Base-by-base conservation (phyloP, 2,888 invertebrate species). In the Odontothrips loti region DNA sequence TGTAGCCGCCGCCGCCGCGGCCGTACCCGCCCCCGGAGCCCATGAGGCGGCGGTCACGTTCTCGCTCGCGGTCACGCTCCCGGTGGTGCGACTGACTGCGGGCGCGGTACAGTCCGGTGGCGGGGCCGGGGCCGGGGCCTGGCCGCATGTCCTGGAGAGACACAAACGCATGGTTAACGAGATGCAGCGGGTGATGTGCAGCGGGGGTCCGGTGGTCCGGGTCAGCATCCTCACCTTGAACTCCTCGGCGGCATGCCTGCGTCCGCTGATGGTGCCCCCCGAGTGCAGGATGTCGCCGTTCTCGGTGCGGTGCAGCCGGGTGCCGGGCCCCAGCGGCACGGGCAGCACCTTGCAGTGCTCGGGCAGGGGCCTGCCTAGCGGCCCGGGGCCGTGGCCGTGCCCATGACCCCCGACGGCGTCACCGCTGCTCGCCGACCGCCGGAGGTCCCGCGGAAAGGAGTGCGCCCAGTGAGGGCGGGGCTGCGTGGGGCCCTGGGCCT, bases 251-350 rank as follows among this genome's bases (percentile, higher is more conserved):
- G 80, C 81, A 17, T 82, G 83, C 83, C 84, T 83, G 81, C 84
- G 83, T 47, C 83, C 82, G 84, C 93, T 94, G 86, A 96, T 92
- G 83, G 95, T 95, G 80, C 95, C 95, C 0, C 95, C 95, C 9
- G 93, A 92, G 85, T 94, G 94, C 81, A 96, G 88, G 86, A 95
- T 94, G 85, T 92, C 93, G 80, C 95, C 95, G 88, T 96, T 95
- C 87, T 94, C 92, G 4, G 95, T 95, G 82, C 92, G 91, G 83
- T 95, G 91, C 81, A 96, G 88, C 83, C 91, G 90, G 83, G 92
- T 92, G 15, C 92, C 91, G 85, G 91, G 91, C 23, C 68, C 68
- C 80, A 90, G 88, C 82, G 92, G 88, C 82, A 93, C 91, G 12
- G 94, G 94, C 48, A 95, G 89, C 82, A 94, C 94, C 90, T 93